These are phyloP conservation scores for Cepphus grylle DNA, from an alignment of 2,113 vertebrate genomes.

Conservation along the genomic window DNA sequence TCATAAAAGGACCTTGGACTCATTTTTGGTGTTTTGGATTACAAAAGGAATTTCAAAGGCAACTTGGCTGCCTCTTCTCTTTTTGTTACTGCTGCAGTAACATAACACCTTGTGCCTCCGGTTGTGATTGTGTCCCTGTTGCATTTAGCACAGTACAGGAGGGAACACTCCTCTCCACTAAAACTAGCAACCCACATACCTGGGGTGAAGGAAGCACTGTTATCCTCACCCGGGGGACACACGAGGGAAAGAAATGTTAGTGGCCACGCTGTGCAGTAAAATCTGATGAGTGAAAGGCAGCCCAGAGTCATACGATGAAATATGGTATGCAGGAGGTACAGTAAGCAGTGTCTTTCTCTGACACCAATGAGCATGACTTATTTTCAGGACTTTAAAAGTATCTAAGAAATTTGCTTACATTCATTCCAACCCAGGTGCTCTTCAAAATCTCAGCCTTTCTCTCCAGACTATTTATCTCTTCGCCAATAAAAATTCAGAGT, in stretches of 20 bases:
- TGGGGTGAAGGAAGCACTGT: background rate
- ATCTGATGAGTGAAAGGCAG: background rate
- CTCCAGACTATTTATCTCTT: background rate
- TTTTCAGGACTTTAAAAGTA: background rate
- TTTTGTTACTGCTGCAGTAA: background rate
- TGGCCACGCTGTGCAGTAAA: background rate
- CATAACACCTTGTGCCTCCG: accelerated
- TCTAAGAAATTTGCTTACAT: background rate
- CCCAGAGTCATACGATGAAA: background rate
- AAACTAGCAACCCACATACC: background rate
- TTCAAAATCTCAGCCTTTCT: background rate
- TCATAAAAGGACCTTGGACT: background rate
- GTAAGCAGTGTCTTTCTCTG: background rate
- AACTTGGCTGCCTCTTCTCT: background rate
- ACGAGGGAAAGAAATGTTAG: background rate
- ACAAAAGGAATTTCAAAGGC: background rate
- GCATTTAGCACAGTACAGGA: background rate
- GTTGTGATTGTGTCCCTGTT: background rate
- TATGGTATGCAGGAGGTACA: background rate
- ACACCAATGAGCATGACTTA: background rate
- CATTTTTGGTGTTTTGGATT: background rate
- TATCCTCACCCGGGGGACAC: background rate
- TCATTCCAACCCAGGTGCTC: background rate
- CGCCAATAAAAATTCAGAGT: background rate
- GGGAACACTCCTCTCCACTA: background rate